Conservation (phyloP, 2,888 invertebrate species). For the Sesia bembeciformis region DNA sequence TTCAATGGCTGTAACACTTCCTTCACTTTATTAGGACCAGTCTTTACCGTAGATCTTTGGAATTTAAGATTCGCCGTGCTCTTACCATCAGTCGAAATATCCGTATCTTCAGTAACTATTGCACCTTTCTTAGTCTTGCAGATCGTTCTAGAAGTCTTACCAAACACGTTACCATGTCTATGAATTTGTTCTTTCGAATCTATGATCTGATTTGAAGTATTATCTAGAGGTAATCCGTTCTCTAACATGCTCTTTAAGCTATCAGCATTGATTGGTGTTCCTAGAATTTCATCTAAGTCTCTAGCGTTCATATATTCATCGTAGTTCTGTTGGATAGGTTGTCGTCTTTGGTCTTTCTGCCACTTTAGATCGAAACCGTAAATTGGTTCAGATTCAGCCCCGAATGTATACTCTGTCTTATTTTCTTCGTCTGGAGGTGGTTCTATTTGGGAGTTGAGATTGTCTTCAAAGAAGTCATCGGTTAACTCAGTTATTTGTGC, state of each 20-base stretch:
- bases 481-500: slow-evolving; percentile 68
- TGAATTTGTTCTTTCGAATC: slow-evolving; percentile 54
- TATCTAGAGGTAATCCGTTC: slow-evolving; percentile 55
- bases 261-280: slow-evolving; percentile 41
- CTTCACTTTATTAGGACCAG: slow-evolving; percentile 52
- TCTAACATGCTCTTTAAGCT: slow-evolving; percentile 57
- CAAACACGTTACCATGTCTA: slow-evolving; percentile 53
- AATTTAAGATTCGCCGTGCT: slow-evolving; percentile 55
- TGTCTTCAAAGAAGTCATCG: slow-evolving; percentile 62
- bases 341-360: slow-evolving; percentile 71
- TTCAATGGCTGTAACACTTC: slow-evolving; percentile 50
- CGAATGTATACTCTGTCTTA: slow-evolving; percentile 26
- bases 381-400: slow-evolving; percentile 49
- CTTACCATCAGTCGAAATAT: slow-evolving; percentile 56
- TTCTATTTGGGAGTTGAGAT: slow-evolving; percentile 39
- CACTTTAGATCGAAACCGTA: slow-evolving; percentile 55
- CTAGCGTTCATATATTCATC: slow-evolving; percentile 49
- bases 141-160: slow-evolving; percentile 53
- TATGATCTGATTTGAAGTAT: slow-evolving; percentile 31
- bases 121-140: slow-evolving; percentile 58
- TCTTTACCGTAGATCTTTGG: slow-evolving; percentile 55
- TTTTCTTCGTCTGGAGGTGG: slow-evolving; percentile 53
- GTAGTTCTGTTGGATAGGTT: slow-evolving; percentile 58
- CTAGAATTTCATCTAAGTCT: slow-evolving; percentile 54
- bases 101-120: slow-evolving; percentile 60